These are phyloP conservation scores for Cynoglossus semilaevis DNA, from an alignment of 2,113 vertebrate species.

Conservation along the genomic window DNA sequence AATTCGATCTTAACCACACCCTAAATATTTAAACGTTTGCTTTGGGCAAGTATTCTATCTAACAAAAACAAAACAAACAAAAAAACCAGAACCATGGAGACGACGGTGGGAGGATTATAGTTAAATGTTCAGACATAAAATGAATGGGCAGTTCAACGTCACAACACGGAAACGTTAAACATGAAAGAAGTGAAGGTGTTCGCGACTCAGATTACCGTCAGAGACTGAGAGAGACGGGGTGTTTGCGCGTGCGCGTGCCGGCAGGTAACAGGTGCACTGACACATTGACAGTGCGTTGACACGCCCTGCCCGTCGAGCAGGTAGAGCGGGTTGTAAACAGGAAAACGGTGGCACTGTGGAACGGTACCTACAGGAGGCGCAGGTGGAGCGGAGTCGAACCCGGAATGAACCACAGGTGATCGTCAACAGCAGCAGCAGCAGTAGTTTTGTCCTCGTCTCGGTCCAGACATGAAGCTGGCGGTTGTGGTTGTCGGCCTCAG, in stretches of 20 bases:
- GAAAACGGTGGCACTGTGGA: neutral
- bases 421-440: neutral
- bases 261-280: neutral
- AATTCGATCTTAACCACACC: no score
- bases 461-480: conserved; percentile 46
- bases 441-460: neutral
- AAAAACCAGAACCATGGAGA: no score
- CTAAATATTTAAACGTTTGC: no score
- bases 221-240: no score
- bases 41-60: no score
- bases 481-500: conserved; percentile 13
- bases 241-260: neutral
- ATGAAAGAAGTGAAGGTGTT: no score
- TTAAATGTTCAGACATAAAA: no score
- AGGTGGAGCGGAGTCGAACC: neutral
- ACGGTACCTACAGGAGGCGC: neutral
- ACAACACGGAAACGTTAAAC: no score
- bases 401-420: conserved; percentile 10
- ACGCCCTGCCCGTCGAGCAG: conserved; percentile 42
- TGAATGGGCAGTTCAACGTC: no score
- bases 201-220: no score
- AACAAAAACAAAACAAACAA: no score
- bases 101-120: no score
- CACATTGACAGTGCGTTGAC: conserved; percentile 1
- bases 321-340: conserved; percentile 25